Base-by-base conservation (phyloP, 2,888 invertebrate species). In the Aethes cnicana region DNA sequence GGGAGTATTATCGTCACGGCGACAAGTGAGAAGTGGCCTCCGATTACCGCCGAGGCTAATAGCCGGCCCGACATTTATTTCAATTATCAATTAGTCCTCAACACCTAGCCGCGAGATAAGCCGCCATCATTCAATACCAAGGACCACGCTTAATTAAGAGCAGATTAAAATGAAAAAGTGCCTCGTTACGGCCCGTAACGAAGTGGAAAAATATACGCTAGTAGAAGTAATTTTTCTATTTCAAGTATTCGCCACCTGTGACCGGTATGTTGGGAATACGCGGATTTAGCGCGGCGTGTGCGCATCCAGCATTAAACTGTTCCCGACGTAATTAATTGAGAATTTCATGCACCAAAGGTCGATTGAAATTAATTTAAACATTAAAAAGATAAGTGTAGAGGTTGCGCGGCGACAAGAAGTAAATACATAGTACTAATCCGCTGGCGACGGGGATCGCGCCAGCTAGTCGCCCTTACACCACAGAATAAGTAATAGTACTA, bases 331-430 rank as follows among this genome's bases (percentile, higher is more conserved):
- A 85, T 84, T 83, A 75, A 84, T 84, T 77, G 75, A 72, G 85
- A 81, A 85, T 87, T 82, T 84, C 76, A 78, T 74, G 77, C 76
- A 74, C 63, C 74, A 76, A 80, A 79, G 80, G 81, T 82, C 77
- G 77, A 74, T 80, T 80, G 78, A 81, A 86, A 86, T 86, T 86
- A 85, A 87, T 86, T 84, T 81, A 83, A 68, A 82, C 81, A 78
- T 81, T 81, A 77, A 77, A 79, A 77, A 76, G 77, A 79, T 68
- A 77, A 81, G 77, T 77, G 67, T 64, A 66, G 68, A 63, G 64
- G 61, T 63, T 57, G 59, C 49, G 63, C 58, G 70, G 63, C 68
- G 74, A 72, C 71, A 67, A 70, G 71, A 68, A 77, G 79, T 82
- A 80, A 83, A 82, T n/a, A n/a, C n/a, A n/a, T 77, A 78, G 74